phyloP scores from a whole-genome alignment of 2,888 invertebrate species.

The Horisme vitalbata region DNA sequence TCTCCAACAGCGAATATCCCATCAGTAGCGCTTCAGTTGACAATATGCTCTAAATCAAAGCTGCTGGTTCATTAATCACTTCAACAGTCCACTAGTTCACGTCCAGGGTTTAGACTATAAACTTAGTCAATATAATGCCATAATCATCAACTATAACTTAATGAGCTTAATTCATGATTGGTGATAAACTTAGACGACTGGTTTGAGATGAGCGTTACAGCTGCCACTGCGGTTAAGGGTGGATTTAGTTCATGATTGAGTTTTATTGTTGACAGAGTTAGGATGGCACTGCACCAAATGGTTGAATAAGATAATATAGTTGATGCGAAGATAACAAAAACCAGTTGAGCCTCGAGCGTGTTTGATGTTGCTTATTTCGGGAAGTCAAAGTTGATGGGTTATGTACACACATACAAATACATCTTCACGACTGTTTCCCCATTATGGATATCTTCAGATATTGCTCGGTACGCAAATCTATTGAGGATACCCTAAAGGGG shows the following conservation, averaged over 20 bases:
- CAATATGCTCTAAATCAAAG: not conserved
- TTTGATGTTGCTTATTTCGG: too few relatives aligned
- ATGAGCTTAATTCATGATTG: conserved; percentile 35
- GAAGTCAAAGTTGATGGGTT: too few relatives aligned
- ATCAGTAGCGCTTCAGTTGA: not conserved
- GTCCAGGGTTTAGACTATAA: conserved; percentile 24
- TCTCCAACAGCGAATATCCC: too few relatives aligned
- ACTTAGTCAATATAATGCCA: conserved; percentile 26
- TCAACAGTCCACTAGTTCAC: conserved; percentile 24
- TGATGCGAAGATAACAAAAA: too few relatives aligned
- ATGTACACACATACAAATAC: too few relatives aligned
- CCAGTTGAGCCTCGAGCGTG: too few relatives aligned
- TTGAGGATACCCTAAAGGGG: too few relatives aligned
- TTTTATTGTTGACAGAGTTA: conserved; percentile 11
- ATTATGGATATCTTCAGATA: too few relatives aligned
- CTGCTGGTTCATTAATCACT: conserved; percentile 23
- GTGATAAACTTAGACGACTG: conserved; percentile 21
- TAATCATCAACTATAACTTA: conserved; percentile 32
- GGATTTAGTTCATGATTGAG: conserved; percentile 16
- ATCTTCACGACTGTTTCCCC: too few relatives aligned
- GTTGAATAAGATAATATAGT: too few relatives aligned
- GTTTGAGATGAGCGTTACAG: conserved; percentile 24
- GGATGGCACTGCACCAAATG: conserved; percentile 1
- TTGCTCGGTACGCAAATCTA: too few relatives aligned
- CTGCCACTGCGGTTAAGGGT: conserved; percentile 18